Evolutionary conservation across 1,140 invertebrate species (phyloP).

Genomic region (Drosophila watanabei): DNA sequence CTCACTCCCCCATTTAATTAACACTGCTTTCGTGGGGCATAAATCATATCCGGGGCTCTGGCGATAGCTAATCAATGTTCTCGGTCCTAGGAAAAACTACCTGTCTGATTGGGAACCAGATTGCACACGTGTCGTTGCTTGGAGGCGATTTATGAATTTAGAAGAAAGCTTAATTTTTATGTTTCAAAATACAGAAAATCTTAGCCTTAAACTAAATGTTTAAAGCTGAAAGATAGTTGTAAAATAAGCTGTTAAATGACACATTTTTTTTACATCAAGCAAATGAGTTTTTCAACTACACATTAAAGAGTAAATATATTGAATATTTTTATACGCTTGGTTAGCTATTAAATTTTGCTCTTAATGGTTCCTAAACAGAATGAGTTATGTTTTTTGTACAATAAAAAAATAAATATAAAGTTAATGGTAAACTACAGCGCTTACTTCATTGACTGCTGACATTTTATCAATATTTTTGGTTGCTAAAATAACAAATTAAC

Average conservation of each 20-base stretch:
- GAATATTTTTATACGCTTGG: neutral
- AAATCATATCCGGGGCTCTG: constrained; percentile 33
- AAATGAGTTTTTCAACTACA: neutral
- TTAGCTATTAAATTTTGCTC: neutral
- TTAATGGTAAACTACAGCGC: neutral
- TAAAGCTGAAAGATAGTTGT: neutral
- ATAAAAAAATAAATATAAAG: neutral
- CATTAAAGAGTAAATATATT: neutral
- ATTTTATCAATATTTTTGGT: neutral
- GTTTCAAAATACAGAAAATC: too few species aligned
- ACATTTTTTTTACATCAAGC: neutral
- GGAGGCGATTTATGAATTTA: neutral
- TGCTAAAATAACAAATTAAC: neutral
- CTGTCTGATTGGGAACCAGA: neutral
- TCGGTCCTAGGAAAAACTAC: neutral
- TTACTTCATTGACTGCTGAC: too few species aligned
- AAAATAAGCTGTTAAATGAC: neutral
- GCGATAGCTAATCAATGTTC: constrained; percentile 37
- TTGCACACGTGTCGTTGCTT: constrained; percentile 1
- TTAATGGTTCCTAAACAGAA: neutral
- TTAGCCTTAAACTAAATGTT: neutral
- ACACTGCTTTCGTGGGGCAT: constrained; percentile 26
- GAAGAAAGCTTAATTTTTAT: too few species aligned
- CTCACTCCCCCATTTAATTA: constrained; percentile 52
- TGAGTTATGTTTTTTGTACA: neutral